Evolutionary conservation across 2,888 invertebrate species (phyloP), one percentile per base, ranked within the genome.

Genomic region (Lepidochrysops patricia): DNA sequence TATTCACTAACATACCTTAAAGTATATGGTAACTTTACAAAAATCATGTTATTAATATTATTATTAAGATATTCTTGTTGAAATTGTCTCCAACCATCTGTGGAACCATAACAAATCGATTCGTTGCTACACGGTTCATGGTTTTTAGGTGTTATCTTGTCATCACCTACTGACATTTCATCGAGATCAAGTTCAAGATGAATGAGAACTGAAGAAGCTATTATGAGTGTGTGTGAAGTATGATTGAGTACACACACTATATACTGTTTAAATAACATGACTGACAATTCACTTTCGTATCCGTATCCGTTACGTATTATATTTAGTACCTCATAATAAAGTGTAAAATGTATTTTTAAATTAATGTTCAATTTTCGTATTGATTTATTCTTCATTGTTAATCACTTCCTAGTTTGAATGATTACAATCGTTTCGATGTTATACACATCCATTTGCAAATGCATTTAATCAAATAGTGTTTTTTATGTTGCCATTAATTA

Each of bases 111-210:
- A 15, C 15, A 2, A 37, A 37, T 37, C 7, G 15, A 37, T 7
- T 37, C 5, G 1, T 6, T 6, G 9, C 9, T 9, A 9, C 19
- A 12, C 43, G 43, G 9, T 43, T 19, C 19, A 12, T 43, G 43
- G 12, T 23, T 43, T 43, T 12, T 23, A 43, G 23, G 43, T 9
- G 12, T 19, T 43, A 57, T 27, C 29, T 49, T 25, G 58, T 48
- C 15, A n/a, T 43, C n/a, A 52, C 23, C 15, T 35, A 57, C 35
- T 29, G 23, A n/a, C 34, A 60, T 37, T 57, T 49, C 23, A 56
- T 43, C 19, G n/a, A 25, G 71, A 77, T 72, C 82, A 87, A 87
- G 87, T 85, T 86, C 87, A 86, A 86, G 86, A 86, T 74, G 80
- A 83, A 72, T 69, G 69, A 62, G 65, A 12, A 43, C 19, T 43